These are phyloP conservation scores for Drosophila merina DNA, from an alignment of 2,888 invertebrate species.

Conservation along the genomic window DNA sequence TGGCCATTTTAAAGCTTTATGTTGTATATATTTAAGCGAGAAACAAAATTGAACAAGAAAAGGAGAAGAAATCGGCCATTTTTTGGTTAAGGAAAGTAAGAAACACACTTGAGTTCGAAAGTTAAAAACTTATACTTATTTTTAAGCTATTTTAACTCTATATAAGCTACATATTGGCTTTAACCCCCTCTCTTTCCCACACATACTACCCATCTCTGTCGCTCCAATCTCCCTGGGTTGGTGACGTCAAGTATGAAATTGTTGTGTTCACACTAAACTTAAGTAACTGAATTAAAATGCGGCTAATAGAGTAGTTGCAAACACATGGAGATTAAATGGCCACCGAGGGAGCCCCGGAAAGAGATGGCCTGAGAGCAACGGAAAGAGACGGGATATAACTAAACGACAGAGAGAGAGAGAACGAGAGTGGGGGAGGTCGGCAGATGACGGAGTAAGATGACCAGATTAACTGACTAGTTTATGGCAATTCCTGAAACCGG, in stretches of 20 bases:
- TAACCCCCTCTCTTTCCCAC: background rate
- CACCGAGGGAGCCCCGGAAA: slow-evolving; percentile 1
- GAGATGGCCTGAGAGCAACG: background rate
- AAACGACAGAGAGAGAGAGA: background rate
- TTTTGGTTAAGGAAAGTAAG: no score
- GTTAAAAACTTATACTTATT: no score
- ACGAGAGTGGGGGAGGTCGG: background rate
- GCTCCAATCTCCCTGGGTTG: background rate
- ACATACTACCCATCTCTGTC: background rate
- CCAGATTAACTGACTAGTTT: slow-evolving; percentile 47
- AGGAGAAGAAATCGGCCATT: no score
- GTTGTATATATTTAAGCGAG: background rate
- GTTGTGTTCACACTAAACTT: slow-evolving; percentile 79
- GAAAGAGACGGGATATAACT: background rate
- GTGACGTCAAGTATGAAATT: slow-evolving; percentile 70
- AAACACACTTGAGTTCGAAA: no score
- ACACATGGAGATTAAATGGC: slow-evolving; percentile 60
- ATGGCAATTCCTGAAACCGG: slow-evolving; percentile 38
- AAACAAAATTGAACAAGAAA: no score
- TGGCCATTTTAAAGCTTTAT: slow-evolving; percentile 5
- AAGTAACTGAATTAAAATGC: slow-evolving; percentile 79
- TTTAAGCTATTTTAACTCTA: no score
- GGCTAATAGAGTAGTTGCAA: slow-evolving; percentile 78
- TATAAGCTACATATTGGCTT: no score
- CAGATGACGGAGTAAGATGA: slow-evolving; percentile 39